phyloP scores from a whole-genome alignment of 2,888 invertebrate species.

The Cerastis rubricosa region DNA sequence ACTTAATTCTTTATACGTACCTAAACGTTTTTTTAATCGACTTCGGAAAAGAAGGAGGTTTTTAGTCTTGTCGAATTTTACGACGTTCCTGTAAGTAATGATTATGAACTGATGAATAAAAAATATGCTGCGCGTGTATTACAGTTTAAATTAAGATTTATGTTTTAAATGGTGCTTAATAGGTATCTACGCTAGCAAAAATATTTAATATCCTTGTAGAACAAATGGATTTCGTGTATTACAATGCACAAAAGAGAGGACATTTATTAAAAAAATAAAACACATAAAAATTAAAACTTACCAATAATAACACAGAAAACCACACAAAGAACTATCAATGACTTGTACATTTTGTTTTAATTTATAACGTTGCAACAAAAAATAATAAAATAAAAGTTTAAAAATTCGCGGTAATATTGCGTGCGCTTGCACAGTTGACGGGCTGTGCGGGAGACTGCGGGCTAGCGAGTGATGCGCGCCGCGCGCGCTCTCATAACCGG shows the following conservation, averaged over 20 bases:
- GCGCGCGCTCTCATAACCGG: conserved; percentile 81
- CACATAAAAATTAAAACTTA: conserved; percentile 72
- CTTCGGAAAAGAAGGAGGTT: conserved; percentile 1
- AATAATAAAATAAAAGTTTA: conserved; percentile 42
- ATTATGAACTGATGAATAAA: conserved; percentile 32
- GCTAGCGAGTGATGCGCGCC: conserved; percentile 84
- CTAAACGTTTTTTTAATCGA: conserved; percentile 46
- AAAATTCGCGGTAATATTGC: conserved; percentile 64
- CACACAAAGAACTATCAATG: conserved; percentile 81
- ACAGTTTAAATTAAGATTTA: conserved; percentile 49
- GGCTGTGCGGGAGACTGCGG: conserved; percentile 78
- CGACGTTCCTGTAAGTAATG: conserved; percentile 11
- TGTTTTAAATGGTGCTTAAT: conserved; percentile 43
- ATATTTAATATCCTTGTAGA: conserved; percentile 40
- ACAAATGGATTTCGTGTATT: conserved; percentile 45
- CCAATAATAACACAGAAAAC: conserved; percentile 84
- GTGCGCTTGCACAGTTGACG: conserved; percentile 66
- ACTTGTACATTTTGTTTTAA: conserved; percentile 82
- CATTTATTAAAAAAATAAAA: background rate
- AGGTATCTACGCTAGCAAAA: conserved; percentile 17
- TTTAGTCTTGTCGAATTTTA: background rate
- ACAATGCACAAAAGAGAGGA: background rate
- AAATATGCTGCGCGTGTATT: conserved; percentile 22
- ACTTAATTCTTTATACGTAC: conserved; percentile 47
- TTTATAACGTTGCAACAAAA: conserved; percentile 45